Conservation (phyloP, 2,888 invertebrate species). For the Allygus modestus region DNA sequence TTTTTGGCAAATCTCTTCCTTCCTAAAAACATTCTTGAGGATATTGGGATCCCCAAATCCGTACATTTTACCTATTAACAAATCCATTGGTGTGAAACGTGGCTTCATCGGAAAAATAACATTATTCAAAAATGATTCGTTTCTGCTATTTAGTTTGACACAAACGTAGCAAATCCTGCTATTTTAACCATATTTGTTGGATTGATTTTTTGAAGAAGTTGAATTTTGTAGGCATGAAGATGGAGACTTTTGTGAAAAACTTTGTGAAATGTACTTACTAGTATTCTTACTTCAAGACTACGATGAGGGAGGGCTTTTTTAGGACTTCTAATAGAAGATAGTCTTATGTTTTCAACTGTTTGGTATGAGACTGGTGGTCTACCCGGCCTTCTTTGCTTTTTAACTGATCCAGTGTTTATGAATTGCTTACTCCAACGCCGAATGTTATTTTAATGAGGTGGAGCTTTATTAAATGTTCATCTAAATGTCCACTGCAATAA, state of each 20-base stretch:
- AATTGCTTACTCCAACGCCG: too few relatives aligned
- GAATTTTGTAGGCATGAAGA: too few relatives aligned
- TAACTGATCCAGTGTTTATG: too few relatives aligned
- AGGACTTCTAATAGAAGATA: slow-evolving; percentile 43
- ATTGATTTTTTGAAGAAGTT: too few relatives aligned
- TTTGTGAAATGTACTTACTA: too few relatives aligned
- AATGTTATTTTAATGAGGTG: too few relatives aligned
- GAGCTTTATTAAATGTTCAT: too few relatives aligned
- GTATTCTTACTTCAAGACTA: slow-evolving; percentile 40
- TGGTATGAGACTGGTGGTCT: slow-evolving; percentile 53
- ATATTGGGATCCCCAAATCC: slow-evolving; percentile 44
- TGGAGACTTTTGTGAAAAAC: too few relatives aligned
- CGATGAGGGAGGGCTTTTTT: slow-evolving; percentile 28
- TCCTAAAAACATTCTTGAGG: slow-evolving; percentile 51
- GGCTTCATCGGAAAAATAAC: too few relatives aligned
- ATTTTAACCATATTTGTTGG: slow-evolving; percentile 15
- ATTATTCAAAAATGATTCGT: too few relatives aligned
- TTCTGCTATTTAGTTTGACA: slow-evolving; percentile 28
- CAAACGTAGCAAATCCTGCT: slow-evolving; percentile 43
- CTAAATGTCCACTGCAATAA: slow-evolving; percentile 50
- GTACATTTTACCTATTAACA: slow-evolving; percentile 34
- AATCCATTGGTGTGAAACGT: too few relatives aligned
- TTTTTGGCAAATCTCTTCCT: slow-evolving; percentile 43
- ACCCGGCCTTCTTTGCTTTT: slow-evolving; percentile 43
- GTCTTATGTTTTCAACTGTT: slow-evolving; percentile 52